Conservation (phyloP, 2,113 vertebrate species). For the Turdus rufiventris region DNA sequence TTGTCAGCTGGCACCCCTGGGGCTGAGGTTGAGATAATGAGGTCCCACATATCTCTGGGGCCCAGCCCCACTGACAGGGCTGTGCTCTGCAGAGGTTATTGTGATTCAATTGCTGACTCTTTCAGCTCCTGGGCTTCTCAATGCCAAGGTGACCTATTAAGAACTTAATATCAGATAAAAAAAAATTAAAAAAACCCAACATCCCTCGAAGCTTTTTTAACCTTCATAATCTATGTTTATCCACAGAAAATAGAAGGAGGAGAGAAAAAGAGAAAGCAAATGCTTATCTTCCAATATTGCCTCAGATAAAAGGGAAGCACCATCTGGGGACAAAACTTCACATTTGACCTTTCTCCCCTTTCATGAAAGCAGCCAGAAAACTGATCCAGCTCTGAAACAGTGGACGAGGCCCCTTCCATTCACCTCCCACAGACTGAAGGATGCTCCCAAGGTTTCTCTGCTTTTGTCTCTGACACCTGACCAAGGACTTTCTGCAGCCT, state of each 20-base stretch:
- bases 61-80: constrained; percentile 13
- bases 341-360: constrained; percentile 58
- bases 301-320: constrained; percentile 69
- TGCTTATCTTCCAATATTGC: constrained; percentile 56
- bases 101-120: constrained; percentile 41
- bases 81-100: constrained; percentile 42
- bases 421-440: background rate
- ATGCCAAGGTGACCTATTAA: constrained; percentile 65
- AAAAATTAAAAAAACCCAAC: background rate
- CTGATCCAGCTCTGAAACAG: background rate
- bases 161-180: constrained; percentile 58
- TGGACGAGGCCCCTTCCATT: background rate
- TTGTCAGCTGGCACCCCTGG: background rate
- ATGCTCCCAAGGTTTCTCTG: background rate
- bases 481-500: background rate
- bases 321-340: constrained; percentile 60
- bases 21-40: constrained; percentile 23
- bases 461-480: background rate
- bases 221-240: constrained; percentile 61
- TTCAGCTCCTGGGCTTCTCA: constrained; percentile 37
- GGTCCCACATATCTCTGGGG: constrained; percentile 24
- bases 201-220: constrained; percentile 38
- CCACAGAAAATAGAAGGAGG: background rate
- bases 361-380: background rate
- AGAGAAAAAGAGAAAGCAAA: background rate